Percentiles rank a stretch among this genome's conserved stretches.
Conservation (phyloP, 2,888 invertebrate species). For the Pachliopta kotzebuea region DNA sequence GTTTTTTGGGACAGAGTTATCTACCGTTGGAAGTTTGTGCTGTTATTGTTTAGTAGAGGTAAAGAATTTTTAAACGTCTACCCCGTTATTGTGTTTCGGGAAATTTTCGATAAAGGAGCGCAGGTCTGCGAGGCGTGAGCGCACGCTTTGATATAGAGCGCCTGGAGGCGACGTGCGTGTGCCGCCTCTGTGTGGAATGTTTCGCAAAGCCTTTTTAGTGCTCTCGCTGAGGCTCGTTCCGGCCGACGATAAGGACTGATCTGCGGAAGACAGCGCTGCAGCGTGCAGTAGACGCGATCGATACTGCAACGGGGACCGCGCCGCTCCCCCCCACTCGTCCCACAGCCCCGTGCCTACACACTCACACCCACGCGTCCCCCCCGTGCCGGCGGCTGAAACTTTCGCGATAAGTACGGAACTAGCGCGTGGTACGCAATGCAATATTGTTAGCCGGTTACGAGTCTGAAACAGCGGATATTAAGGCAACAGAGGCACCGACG, state of each 20-base stretch:
- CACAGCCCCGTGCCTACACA: constrained; percentile 34
- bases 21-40: neutral
- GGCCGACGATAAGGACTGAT: constrained; percentile 75
- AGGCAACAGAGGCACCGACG: constrained; percentile 66
- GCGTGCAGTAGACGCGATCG: constrained; percentile 76
- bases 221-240: constrained; percentile 56
- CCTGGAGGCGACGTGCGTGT: constrained; percentile 53
- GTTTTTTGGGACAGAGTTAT: neutral
- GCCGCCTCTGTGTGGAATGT: constrained; percentile 46
- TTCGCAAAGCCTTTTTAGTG: constrained; percentile 64
- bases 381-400: constrained; percentile 65
- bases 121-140: constrained; percentile 54
- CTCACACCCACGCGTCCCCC: constrained; percentile 39
- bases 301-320: constrained; percentile 63
- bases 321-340: constrained; percentile 38
- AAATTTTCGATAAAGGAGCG: constrained; percentile 61
- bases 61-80: constrained; percentile 26
- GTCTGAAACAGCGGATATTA: constrained; percentile 78
- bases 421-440: constrained; percentile 80
- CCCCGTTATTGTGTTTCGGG: constrained; percentile 35
- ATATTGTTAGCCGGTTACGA: constrained; percentile 79
- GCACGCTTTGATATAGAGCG: constrained; percentile 44
- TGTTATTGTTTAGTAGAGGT: constrained; percentile 3
- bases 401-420: constrained; percentile 79
- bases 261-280: constrained; percentile 78